Percentiles rank a stretch among this genome's conserved stretches.
phyloP scores from a whole-genome alignment of 2,888 invertebrate genomes.

The Luperina testacea region DNA sequence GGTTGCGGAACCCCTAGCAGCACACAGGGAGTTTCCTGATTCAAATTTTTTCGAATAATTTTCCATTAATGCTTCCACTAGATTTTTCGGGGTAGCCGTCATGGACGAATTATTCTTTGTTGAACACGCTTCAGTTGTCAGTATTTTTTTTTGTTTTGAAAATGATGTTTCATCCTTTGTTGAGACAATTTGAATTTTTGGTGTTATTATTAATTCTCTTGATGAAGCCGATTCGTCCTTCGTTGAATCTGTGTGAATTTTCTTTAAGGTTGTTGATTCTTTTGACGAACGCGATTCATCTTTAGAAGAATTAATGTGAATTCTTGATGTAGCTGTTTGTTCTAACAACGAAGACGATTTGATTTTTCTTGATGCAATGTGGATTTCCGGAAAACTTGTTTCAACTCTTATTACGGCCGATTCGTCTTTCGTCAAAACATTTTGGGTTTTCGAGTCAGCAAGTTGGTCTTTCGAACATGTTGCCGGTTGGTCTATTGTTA shows the following conservation, averaged over 20 bases:
- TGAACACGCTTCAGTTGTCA: background rate
- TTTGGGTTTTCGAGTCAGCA: background rate
- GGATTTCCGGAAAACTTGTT: background rate
- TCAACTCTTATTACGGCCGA: background rate
- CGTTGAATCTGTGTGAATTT: background rate
- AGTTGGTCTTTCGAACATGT: slow-evolving; percentile 2
- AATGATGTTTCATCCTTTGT: background rate
- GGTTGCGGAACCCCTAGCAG: slow-evolving; percentile 1
- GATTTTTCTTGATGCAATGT: background rate
- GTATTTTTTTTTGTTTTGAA: background rate
- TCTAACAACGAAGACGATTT: background rate
- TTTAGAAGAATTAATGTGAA: background rate
- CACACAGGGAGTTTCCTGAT: slow-evolving; percentile 45
- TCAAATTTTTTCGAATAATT: slow-evolving; percentile 19
- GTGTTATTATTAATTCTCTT: slow-evolving; percentile 3
- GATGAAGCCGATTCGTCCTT: slow-evolving; percentile 8
- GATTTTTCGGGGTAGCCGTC: background rate
- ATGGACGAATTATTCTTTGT: background rate
- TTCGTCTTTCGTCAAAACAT: background rate
- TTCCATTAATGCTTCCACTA: background rate
- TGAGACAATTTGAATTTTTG: background rate
- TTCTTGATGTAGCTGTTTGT: background rate
- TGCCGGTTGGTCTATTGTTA: background rate
- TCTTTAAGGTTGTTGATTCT: background rate
- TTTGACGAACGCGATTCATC: background rate